Conservation (phyloP, 2,113 vertebrate species). For the Psilopsiagon aurifrons region DNA sequence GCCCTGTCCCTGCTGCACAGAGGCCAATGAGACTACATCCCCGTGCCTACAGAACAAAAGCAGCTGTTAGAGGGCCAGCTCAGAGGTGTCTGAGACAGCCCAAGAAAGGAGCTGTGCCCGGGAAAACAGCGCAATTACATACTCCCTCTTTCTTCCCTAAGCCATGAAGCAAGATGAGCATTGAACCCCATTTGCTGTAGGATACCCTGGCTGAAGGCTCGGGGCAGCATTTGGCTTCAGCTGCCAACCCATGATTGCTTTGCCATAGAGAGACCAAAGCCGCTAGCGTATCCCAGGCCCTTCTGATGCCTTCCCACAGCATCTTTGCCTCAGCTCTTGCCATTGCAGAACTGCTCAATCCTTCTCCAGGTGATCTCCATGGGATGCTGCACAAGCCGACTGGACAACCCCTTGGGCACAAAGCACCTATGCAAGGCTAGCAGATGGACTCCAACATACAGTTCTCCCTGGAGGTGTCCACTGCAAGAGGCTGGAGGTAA, state of each 20-base stretch:
- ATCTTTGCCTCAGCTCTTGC: not conserved
- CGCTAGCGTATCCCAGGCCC: not conserved
- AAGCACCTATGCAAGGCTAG: not conserved
- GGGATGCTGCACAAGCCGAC: not conserved
- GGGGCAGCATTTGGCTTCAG: not conserved
- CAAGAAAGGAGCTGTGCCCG: not conserved
- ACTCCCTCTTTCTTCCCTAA: not conserved
- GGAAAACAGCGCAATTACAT: not conserved
- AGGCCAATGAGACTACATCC: not conserved
- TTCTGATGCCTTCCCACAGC: rapidly evolving
- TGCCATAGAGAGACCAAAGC: not conserved
- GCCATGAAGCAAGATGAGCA: not conserved
- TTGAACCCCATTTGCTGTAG: not conserved
- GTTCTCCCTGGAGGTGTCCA: not conserved
- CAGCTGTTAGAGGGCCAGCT: not conserved
- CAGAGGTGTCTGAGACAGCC: not conserved
- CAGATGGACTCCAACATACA: not conserved
- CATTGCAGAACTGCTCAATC: not conserved
- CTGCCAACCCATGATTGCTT: not conserved
- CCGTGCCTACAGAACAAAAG: not conserved
- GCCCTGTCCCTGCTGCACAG: not conserved
- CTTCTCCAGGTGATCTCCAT: not conserved
- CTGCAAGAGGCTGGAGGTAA: rapidly evolving
- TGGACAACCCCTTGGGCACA: not conserved
- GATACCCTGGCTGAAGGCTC: not conserved